phyloP scores from a whole-genome alignment of 2,888 invertebrate species.

The Selenia dentaria region DNA sequence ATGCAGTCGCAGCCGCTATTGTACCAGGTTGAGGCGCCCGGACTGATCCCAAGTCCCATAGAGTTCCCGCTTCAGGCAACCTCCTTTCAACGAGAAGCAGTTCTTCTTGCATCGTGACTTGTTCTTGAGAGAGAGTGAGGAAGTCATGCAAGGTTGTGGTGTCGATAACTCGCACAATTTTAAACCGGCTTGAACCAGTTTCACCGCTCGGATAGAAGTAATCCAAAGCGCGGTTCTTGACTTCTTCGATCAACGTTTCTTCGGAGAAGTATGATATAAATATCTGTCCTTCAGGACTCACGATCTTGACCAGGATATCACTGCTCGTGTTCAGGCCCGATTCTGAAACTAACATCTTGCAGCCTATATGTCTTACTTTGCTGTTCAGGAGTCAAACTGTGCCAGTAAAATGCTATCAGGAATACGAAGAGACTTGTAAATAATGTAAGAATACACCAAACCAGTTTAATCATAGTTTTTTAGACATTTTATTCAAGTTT shows the following conservation, averaged over 20 bases:
- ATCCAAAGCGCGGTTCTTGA: slow-evolving; percentile 67
- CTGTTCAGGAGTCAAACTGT: neutral
- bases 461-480: slow-evolving; percentile 52
- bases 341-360: slow-evolving; percentile 65
- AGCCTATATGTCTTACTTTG: neutral
- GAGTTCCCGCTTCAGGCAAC: slow-evolving; percentile 63
- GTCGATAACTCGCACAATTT: slow-evolving; percentile 68
- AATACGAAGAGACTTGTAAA: slow-evolving; percentile 56
- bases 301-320: slow-evolving; percentile 65
- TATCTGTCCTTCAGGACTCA: slow-evolving; percentile 70
- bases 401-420: slow-evolving; percentile 42
- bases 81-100: slow-evolving; percentile 66
- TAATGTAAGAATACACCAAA: slow-evolving; percentile 49
- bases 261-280: slow-evolving; percentile 63
- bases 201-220: slow-evolving; percentile 74
- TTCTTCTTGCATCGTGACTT: slow-evolving; percentile 66
- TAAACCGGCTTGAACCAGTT: slow-evolving; percentile 60
- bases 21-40: slow-evolving; percentile 66
- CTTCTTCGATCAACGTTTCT: slow-evolving; percentile 70
- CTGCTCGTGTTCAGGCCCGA: slow-evolving; percentile 47
- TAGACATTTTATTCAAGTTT: slow-evolving; percentile 31
- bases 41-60: slow-evolving; percentile 74
- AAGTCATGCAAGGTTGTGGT: slow-evolving; percentile 70
- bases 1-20: slow-evolving; percentile 73
- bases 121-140: slow-evolving; percentile 66